A percentile compares a stretch with the other conserved stretches of the same genome.
These are phyloP conservation scores for Diabrotica virgifera DNA, from an alignment of 1,140 invertebrate genomes.

Conservation along the genomic window DNA sequence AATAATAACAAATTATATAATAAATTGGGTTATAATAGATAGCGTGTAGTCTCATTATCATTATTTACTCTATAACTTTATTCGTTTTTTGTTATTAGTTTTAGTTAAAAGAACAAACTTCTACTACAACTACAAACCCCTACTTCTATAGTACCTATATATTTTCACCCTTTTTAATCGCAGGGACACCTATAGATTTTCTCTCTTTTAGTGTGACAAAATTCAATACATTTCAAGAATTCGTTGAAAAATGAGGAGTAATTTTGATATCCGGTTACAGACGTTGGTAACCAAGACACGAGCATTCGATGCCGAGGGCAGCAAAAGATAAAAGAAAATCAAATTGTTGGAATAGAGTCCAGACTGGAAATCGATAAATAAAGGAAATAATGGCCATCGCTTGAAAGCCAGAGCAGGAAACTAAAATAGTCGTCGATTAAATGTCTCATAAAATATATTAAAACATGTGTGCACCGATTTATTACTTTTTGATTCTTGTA, in stretches of 20 bases:
- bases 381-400: not conserved
- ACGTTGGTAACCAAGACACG: not conserved
- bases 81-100: no score
- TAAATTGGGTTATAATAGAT: no score
- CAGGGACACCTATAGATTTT: no score
- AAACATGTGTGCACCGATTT: not conserved
- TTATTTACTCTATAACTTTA: no score
- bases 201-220: no score
- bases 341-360: not conserved
- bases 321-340: not conserved
- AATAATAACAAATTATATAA: no score
- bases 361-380: slow-evolving; percentile 1
- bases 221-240: no score
- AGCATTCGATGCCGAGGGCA: not conserved
- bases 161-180: no score
- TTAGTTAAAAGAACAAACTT: no score
- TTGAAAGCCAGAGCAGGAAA: not conserved
- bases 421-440: not conserved
- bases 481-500: not conserved
- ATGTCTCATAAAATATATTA: not conserved
- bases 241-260: not conserved
- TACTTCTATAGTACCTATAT: no score
- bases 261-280: not conserved
- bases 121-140: no score
- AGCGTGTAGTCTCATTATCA: no score